phyloP scores from a whole-genome alignment of 2,113 vertebrate species.

The Lepus europaeus region DNA sequence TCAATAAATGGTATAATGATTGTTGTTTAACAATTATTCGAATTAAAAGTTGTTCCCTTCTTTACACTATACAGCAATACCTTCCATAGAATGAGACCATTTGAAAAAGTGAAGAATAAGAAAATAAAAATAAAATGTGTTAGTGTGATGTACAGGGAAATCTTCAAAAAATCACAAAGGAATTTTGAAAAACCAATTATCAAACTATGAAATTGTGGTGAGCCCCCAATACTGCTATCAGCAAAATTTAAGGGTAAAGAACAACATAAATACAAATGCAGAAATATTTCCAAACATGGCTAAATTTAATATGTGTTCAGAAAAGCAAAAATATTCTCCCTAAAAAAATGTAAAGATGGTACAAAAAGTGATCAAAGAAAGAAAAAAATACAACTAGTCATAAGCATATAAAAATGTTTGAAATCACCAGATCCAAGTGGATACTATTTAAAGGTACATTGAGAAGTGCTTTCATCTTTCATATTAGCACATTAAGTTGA shows the following conservation, averaged over 20 bases:
- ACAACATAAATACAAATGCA: not conserved
- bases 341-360: not conserved
- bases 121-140: not conserved
- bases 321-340: not conserved
- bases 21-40: not conserved
- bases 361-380: not conserved
- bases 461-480: not conserved
- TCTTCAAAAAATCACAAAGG: not conserved
- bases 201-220: not conserved
- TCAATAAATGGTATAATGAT: not conserved
- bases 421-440: not conserved
- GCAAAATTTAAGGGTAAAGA: not conserved
- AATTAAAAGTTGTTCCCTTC: not conserved
- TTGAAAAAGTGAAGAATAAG: constrained; percentile 27
- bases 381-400: not conserved
- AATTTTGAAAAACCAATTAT: not conserved
- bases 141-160: not conserved
- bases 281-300: not conserved
- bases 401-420: not conserved
- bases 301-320: not conserved
- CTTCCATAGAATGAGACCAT: not conserved
- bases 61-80: constrained; percentile 1
- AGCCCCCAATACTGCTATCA: not conserved
- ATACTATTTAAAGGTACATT: not conserved
- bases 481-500: not conserved